These are phyloP conservation scores for Folsomia manolachei DNA, from an alignment of 2,888 invertebrate genomes.

Conservation along the genomic window DNA sequence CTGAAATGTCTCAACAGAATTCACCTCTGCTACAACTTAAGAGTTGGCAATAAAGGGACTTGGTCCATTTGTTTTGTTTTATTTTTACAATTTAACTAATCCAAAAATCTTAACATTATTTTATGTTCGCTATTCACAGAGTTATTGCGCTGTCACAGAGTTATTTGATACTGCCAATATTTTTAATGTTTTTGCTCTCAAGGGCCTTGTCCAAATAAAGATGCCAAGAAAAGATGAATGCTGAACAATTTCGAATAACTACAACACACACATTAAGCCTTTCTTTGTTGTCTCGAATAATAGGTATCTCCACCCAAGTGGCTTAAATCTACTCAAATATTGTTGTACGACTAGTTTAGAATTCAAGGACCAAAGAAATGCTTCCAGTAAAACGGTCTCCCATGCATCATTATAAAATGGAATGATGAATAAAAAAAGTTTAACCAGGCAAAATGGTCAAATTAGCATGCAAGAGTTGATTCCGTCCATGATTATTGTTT, in stretches of 20 bases:
- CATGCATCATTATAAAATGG: not conserved
- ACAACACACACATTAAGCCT: no score
- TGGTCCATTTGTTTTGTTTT: no score
- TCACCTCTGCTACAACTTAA: no score
- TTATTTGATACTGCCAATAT: slow-evolving; percentile 17
- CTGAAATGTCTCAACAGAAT: not conserved
- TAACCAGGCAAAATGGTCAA: not conserved
- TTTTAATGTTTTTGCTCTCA: not conserved
- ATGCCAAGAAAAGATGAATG: not conserved
- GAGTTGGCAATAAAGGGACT: not conserved
- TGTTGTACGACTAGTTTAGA: not conserved
- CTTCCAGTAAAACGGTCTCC: not conserved
- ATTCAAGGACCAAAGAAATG: not conserved
- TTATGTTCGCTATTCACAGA: not conserved
- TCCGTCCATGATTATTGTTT: not conserved
- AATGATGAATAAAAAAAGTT: not conserved
- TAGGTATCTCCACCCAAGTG: no score
- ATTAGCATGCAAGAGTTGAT: not conserved
- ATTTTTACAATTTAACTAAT: no score
- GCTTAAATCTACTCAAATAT: not conserved
- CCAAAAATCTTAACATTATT: not conserved
- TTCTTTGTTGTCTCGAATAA: no score
- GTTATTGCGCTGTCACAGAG: slow-evolving; percentile 11
- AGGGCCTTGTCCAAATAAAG: not conserved
- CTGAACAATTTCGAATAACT: no score